Base-by-base conservation (phyloP, 2,888 invertebrate species). In the Ormyrus rosae region DNA sequence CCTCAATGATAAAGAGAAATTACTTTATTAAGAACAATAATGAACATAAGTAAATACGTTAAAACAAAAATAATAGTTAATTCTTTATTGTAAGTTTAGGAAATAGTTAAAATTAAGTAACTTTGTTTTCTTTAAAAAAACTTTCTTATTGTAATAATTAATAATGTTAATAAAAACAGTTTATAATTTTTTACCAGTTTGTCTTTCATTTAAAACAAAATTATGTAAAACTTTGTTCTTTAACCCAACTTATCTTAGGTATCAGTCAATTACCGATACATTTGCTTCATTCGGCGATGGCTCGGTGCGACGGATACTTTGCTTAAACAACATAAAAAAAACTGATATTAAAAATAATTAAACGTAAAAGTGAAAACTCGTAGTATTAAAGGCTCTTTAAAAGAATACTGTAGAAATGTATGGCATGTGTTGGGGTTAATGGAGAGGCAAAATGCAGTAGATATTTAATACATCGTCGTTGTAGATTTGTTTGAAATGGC, bases 191-290 rank as follows among this genome's bases (percentile, higher is more conserved):
- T 63, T 65, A 74, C 55, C 34, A 34, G 2, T 60, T 73, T 68
- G 56, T 67, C 61, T 80, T 76, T 72, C 34, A 80, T 80, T 72
- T 76, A 58, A 65, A 19, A 60, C 34, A 34, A 61, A 61, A 55
- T 63, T 63, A 19, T 34, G 55, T 11, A 50, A 58, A 69, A 71
- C 45, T 67, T 10, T 55, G 46, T 64, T 13, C 11, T 34, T 11
- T 56, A 8, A 67, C 9, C 50, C 50, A n/a, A 13, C 8, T 6
- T 53, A 6, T 69, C 64, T 70, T 11, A 45, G 70, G 75, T 71
- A 50, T 72, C 71, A 69, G 77, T 81, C 80, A 81, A 81, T 81
- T 81, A 81, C 72, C 73, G 77, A 81, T 81, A 58, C 63, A 73
- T 81, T 58, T 64, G n/a, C 45, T 58, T 56, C 51, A 64, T 13